Base-by-base conservation (phyloP, 1,140 invertebrate genomes). In the Drosophila mojavensis region DNA sequence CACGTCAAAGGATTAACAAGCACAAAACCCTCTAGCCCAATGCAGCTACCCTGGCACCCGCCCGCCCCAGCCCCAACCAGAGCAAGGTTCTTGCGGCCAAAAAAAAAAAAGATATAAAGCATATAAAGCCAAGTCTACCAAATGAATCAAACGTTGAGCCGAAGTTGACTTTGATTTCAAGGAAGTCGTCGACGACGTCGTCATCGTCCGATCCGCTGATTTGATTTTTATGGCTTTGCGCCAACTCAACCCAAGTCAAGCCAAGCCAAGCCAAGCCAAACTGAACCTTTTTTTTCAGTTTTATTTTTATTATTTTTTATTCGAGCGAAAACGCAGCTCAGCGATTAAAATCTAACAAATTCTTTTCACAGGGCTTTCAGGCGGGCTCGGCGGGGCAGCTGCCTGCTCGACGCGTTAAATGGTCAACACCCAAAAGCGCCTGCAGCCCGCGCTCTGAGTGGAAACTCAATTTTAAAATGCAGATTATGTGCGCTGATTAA, bases 1-100 rank as follows among this genome's bases (percentile, higher is more conserved):
- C 84, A 88, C 84, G 84, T 88, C 85, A 88, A 88, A 88, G 84
- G 84, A 88, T 88, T 88, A 88, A 88, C 84, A 84, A 88, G 80
- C 70, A 26, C 47, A 28, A 53, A 28, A 73, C 73, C 54, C 36
- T 13, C 51, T 20, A 6, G 13, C 26, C 41, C 41, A 43, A 20
- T 41, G 5, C 58, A 47, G 58, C 10, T 11, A 15, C 43, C 48
- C 28, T 30, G 4, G 4, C 28, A 30, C 2, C 20, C 20, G 20
- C 20, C 28, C 51, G 6, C 28, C 13, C 15, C 26, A 15, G 2
- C 63, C 26, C 28, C 9, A n/a, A 3, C 39, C 26, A 39, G 4
- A 13, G 33, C 33, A 33, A 33, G 33, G 33, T 9, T 33, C 33
- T 33, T 33, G 33, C 0, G 33, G 33, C 9, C 2, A 33, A 30